Evolutionary conservation across 2,797 vertebrate genomes (phyloP), one percentile per base, ranked within the genome.

Genomic region (Karalla daura): DNA sequence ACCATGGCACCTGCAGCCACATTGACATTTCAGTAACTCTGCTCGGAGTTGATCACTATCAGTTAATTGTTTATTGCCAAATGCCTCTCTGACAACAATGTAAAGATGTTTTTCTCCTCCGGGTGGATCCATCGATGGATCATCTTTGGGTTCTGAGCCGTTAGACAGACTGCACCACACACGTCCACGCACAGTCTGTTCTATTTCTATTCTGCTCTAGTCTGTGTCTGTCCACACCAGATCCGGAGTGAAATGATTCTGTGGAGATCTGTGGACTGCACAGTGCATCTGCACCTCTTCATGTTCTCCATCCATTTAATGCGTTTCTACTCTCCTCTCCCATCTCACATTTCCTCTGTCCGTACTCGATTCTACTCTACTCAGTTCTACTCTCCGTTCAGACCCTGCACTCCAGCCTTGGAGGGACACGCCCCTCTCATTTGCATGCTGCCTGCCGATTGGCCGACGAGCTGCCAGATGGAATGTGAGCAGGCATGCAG

Each of bases 331-430:
- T 39, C 1, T 37, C 18, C 21, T 35, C 13, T 23, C 23, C 33
- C 2, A 40, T 43, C 35, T 59, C 13, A 36, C 64, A 9, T 49
- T 6, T 53, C 46, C 4, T 58, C 24, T 20, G 4, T 37, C 14
- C 5, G 14, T 53, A 8, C 27, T 69, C n/a, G 28, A 11, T 28
- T 55, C 39, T 43, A 15, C 39, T 77, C 44, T 63, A 58, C 55
- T 78, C 69, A 59, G 36, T 63, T 86, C 60, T 78, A 81, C 77
- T 78, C 93, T 92, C 93, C 94, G 61, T 90, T 88, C 86, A 88
- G 87, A 86, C 94, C 94, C 88, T 93, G 92, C 67, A 92, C 93
- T 91, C 94, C 93, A 92, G 90, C 86, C 91, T 65, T 67, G 45
- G 46, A 68, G 78, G 6, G 70, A 78, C 87, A 77, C 87, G 28